Evolutionary conservation across 2,888 invertebrate genomes (phyloP).

Genomic region (Cephus nigrinus): DNA sequence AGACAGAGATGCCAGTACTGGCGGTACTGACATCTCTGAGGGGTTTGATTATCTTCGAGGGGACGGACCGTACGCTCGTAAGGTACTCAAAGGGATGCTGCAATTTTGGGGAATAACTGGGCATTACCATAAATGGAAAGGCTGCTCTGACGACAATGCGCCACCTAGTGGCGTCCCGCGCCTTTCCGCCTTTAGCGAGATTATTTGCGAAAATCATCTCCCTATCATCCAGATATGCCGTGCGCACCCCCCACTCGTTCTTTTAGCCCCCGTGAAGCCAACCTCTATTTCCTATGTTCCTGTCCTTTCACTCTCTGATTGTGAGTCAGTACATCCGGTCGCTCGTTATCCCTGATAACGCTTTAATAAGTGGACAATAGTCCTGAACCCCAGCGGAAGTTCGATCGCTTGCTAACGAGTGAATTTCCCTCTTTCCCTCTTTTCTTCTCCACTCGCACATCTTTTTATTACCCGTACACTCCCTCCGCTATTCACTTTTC

Average conservation of each 20-base stretch:
- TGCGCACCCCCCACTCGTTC: not conserved
- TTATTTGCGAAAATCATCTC: not conserved
- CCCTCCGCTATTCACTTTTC: not conserved
- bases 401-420: not conserved
- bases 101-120: constrained; percentile 17
- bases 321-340: not conserved
- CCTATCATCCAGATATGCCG: too few relatives aligned
- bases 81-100: not conserved
- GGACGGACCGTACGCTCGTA: not conserved
- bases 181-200: not conserved
- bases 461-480: not conserved
- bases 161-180: not conserved
- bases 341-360: not conserved
- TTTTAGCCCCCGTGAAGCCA: not conserved
- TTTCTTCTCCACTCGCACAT: not conserved
- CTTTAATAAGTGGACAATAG: not conserved
- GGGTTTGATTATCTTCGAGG: not conserved
- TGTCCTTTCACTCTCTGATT: not conserved
- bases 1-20: not conserved
- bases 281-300: not conserved
- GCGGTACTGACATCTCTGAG: not conserved
- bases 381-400: not conserved
- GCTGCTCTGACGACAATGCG: constrained; percentile 17
- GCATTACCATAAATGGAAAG: constrained; percentile 19
- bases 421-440: not conserved